Base-by-base conservation (phyloP, 2,113 vertebrate genomes). In the Cinclus cinclus region DNA sequence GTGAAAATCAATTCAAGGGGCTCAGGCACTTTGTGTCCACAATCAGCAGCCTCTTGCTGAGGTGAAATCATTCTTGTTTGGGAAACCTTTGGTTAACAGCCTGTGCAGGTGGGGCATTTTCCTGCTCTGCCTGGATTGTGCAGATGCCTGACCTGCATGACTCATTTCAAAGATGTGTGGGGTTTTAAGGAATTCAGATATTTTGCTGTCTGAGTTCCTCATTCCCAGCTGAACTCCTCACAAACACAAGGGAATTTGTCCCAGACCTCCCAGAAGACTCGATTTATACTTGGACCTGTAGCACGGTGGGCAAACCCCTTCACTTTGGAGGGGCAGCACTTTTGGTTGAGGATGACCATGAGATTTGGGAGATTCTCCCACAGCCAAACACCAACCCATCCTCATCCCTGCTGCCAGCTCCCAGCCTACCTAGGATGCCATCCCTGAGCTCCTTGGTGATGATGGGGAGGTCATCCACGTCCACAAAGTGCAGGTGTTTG, bases 391-490 rank as follows among this genome's bases (percentile, higher is more conserved):
- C 8, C 2, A 47, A 10, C 46, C 59, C 58, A 5, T 2, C 5
- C n/a, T 22, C 47, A 59, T 8, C 63, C 49, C 64, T 5, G 3
- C 8, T 27, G 17, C 73, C 39, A 30, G 3, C 28, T 42, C 42
- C 55, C 69, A 8, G 62, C 2, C 64, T 98, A 99, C 99, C 99
- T 30, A 98, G 98, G 46, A 99, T 99, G 53, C 98, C 98, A 22
- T 98, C 96, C 55, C 98, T 94, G 31, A 99, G 97, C 94, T 99
- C 98, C n/a, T 97, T 85, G 8, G 98, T 96, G 67, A 99, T 99
- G 96, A 99, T 99, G 86, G 87, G 97, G 60, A 99, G 98, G 77
- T 99, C 99, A 3, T 99, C 99, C 18, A 99, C 98, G 2, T 99
- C 99, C 97, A 99, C 99, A 37, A 99, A 99, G 96, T 98, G 97